These are phyloP conservation scores for Dichetophora obliterata DNA, from an alignment of 2,888 invertebrate species.

Conservation along the genomic window DNA sequence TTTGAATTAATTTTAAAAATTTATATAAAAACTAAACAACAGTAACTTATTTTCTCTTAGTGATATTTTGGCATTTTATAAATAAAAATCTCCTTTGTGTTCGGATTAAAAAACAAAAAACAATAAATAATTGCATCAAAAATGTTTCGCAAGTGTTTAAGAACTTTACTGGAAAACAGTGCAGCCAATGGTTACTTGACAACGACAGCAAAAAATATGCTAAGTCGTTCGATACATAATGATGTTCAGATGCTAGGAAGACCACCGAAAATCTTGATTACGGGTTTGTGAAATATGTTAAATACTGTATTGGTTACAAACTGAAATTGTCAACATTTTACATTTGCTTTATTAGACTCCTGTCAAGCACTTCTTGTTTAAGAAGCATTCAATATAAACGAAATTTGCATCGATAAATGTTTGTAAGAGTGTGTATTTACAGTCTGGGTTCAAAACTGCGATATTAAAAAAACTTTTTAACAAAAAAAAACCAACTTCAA, in stretches of 20 bases:
- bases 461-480: too few species aligned
- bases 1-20: neutral
- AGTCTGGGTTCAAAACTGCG: too few species aligned
- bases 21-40: neutral
- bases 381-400: too few species aligned
- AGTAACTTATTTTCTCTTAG: too few species aligned
- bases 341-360: neutral
- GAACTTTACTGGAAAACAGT: conserved; percentile 50
- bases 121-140: neutral
- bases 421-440: too few species aligned
- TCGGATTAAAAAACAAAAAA: neutral
- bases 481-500: too few species aligned
- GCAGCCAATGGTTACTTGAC: conserved; percentile 32
- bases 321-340: neutral
- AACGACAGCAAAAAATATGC: conserved; percentile 23
- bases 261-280: conserved; percentile 67
- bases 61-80: neutral
- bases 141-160: conserved; percentile 62
- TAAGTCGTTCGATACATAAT: conserved; percentile 50
- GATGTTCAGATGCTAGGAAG: conserved; percentile 45
- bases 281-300: conserved; percentile 58
- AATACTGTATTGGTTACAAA: too few species aligned
- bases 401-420: too few species aligned
- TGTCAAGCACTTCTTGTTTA: too few species aligned
- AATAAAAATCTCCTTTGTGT: neutral